phyloP scores from a whole-genome alignment of 2,888 invertebrate genomes.

The Drosophila infuscata region DNA sequence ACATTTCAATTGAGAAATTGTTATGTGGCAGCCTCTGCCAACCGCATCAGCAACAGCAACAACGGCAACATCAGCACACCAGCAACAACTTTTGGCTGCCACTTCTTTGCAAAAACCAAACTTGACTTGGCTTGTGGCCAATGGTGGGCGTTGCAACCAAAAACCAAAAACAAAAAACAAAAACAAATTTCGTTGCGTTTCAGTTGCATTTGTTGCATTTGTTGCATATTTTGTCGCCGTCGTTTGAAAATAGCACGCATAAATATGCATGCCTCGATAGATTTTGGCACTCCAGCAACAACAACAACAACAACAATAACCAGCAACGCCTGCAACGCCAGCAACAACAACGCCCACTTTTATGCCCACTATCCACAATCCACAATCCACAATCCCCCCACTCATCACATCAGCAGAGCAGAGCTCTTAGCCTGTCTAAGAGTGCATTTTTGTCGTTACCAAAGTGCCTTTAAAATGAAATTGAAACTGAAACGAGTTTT shows the following conservation, averaged over 20 bases:
- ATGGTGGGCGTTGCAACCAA: constrained; percentile 69
- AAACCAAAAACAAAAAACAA: background rate
- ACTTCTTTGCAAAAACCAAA: constrained; percentile 17
- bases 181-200: constrained; percentile 64
- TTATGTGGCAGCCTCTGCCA: constrained; percentile 59
- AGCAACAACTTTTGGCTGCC: constrained; percentile 15
- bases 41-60: constrained; percentile 24
- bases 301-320: constrained; percentile 39
- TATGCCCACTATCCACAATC: constrained; percentile 3
- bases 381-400: constrained; percentile 7
- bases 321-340: constrained; percentile 31
- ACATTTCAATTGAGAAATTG: constrained; percentile 79
- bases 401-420: constrained; percentile 15
- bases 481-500: constrained; percentile 77
- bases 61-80: constrained; percentile 5
- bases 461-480: constrained; percentile 74
- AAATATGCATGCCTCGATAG: constrained; percentile 49
- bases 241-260: constrained; percentile 58
- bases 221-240: constrained; percentile 70
- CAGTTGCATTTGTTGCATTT: constrained; percentile 79
- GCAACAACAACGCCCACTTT: constrained; percentile 71
- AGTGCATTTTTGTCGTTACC: constrained; percentile 46
- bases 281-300: constrained; percentile 65
- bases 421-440: constrained; percentile 7
- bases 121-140: constrained; percentile 50